These are phyloP conservation scores for Trogon surrucura DNA, from an alignment of 2,113 vertebrate species.

Conservation along the genomic window DNA sequence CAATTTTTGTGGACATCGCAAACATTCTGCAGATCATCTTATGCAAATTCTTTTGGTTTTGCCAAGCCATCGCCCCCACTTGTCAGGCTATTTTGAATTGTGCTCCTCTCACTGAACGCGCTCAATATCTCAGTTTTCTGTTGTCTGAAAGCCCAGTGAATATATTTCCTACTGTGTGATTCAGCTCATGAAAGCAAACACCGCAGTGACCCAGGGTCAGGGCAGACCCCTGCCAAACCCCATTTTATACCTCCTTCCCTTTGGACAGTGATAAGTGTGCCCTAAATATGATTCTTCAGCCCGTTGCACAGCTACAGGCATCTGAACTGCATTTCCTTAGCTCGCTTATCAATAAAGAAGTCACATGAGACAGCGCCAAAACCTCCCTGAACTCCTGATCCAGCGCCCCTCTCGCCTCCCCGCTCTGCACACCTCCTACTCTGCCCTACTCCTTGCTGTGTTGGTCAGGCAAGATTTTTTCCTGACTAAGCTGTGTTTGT, in stretches of 20 bases:
- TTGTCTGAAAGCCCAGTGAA: background rate
- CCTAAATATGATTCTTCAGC: background rate
- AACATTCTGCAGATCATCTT: background rate
- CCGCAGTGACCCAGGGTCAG: background rate
- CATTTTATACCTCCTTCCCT: background rate
- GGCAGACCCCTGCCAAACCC: background rate
- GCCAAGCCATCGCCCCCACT: background rate
- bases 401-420: accelerated
- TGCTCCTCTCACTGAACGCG: background rate
- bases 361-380: background rate
- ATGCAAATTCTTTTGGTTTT: background rate
- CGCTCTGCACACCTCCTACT: background rate
- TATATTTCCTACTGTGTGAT: background rate
- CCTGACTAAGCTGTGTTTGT: background rate
- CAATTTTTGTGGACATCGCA: background rate
- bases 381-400: background rate
- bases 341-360: background rate
- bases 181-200: background rate
- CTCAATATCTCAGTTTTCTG: background rate
- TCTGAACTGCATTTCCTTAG: background rate
- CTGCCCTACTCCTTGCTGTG: accelerated
- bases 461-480: background rate
- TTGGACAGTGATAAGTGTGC: background rate
- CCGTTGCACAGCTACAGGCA: background rate
- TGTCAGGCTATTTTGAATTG: background rate